Percentiles rank a stretch among this genome's conserved stretches.
Evolutionary conservation across 2,888 invertebrate species (phyloP).

Genomic region (Leuctra nigra): DNA sequence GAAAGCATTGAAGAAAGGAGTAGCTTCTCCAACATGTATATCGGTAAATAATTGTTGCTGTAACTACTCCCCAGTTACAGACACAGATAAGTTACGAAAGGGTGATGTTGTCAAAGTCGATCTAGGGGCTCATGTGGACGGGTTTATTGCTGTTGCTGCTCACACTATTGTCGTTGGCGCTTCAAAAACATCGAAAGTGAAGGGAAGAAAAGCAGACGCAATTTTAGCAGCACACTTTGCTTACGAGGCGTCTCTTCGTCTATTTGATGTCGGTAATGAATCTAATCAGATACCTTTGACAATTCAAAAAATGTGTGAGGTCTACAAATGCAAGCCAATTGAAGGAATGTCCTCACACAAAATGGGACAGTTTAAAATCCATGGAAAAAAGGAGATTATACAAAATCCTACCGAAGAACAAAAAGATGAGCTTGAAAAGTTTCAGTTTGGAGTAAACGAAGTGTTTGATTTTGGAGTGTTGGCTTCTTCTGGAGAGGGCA

Average conservation of each 20-base stretch:
- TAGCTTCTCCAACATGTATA: conserved; percentile 98
- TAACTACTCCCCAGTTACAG: conserved; percentile 85
- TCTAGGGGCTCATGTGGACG: conserved; percentile 97
- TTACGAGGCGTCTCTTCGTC: conserved; percentile 88
- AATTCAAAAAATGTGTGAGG: conserved; percentile 87
- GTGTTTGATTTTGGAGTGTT: conserved; percentile 99
- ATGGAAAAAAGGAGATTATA: conserved; percentile 95
- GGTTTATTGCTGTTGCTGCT: conserved; percentile 96
- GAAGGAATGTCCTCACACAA: conserved; percentile 96
- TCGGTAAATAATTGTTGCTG: conserved; percentile 99
- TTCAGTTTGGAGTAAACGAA: conserved; percentile 91
- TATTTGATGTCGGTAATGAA: conserved; percentile 88
- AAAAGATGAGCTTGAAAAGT: conserved; percentile 95
- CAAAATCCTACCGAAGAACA: conserved; percentile 97
- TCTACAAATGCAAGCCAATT: conserved; percentile 94
- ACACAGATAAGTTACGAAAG: conserved; percentile 40
- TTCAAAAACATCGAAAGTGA: conserved; percentile 61
- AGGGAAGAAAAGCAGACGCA: conserved; percentile 90
- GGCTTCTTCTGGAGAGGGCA: conserved; percentile 90
- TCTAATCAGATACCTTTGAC: conserved; percentile 87
- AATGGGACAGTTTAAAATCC: conserved; percentile 91
- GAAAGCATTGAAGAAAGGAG: conserved; percentile 95
- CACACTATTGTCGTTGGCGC: conserved; percentile 90
- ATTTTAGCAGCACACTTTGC: conserved; percentile 92
- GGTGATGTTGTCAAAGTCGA: conserved; percentile 44